Base-by-base conservation (phyloP, 2,797 vertebrate genomes). In the Melanotaenia pygmaea region DNA sequence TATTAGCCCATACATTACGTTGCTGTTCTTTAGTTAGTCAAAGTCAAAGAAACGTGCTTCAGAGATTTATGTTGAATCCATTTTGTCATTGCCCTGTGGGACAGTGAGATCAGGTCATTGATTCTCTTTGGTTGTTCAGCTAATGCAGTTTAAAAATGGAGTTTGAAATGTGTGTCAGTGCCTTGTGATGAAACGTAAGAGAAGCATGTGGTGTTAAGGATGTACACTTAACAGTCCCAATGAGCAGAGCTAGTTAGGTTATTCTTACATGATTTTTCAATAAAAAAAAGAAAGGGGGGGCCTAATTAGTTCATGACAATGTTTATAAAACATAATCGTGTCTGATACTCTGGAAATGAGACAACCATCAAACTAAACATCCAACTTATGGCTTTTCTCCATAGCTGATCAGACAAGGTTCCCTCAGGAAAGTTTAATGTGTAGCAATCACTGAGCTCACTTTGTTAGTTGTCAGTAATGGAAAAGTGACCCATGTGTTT, bases 241-340 rank as follows among this genome's bases (percentile, higher is more conserved):
- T 40, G 43, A 67, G 59, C 51, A 51, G 12, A 73, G 50, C 53
- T 50, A 4, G 38, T 28, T 35, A 69, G 51, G 74, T 83, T 81
- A 74, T 54, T 78, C 59, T 20, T 13, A 50, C 32, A 56, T 61
- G 47, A 65, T 72, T 76, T 64, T 56, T 70, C 47, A 74, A 16
- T 63, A 38, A 2, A 30, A 67, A 45, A 28, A n/a, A 20, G 2
- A 40, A 38, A 38, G 11, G 37, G 38, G 12, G 61, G 72, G 65
- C 43, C 63, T 43, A 69, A 80, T 82, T 70, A 70, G 50, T 35
- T 57, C 38, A 53, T 64, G 72, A 67, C 14, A 1, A 63, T 73
- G 73, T 77, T 73, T 72, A 80, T 75, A 73, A 60, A 62, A 69
- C 6, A 22, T 64, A 81, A 81, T 74, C 68, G 67, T 35, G 45